Evolutionary conservation across 1,140 invertebrate species (phyloP), one percentile per base, ranked within the genome.

Genomic region (Cheumatopsyche charites): DNA sequence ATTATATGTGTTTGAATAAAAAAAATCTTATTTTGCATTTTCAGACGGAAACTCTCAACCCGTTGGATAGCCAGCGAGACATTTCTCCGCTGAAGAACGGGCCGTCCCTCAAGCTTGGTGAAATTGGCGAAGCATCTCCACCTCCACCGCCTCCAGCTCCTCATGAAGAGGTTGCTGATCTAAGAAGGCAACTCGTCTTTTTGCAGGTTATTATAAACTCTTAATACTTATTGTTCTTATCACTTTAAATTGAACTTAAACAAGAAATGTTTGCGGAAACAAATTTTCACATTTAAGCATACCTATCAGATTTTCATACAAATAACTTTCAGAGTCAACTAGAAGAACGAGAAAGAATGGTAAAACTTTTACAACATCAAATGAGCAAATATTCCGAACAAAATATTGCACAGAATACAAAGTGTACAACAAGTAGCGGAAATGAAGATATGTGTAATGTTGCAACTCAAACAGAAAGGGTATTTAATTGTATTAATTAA

Each of bases 41-140:
- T 83, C 82, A 91, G 90, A 88, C 90, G 78, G 92, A 93, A 87
- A 91, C 92, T 88, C 89, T 92, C 86, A 93, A 92, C 89, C 91
- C 92, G 86, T 93, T 93, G 86, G 90, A 92, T 79, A 88, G 84
- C 61, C 75, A 76, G 75, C 69, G 75, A 25, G 74, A 73, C 84
- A 83, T 86, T 80, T 83, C 86, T 79, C 86, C 86, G 86, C 87
- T 90, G 78, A 87, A 90, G 86, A 92, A 92, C 88, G 90, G 90
- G 85, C 88, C 90, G 82, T 88, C 89, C 82, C 87, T 88, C 77
- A 88, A 86, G 79, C 84, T 89, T 80, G 82, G 82, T 72, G 79
- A 86, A 70, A 78, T 78, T 78, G 89, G 90, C 78, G 85, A 86
- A 80, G 85, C 81, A 79, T 85, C 86, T 80, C 82, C 85, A 81